Evolutionary conservation across 1,140 invertebrate species (phyloP).

Genomic region (Heliconius hewitsoni): DNA sequence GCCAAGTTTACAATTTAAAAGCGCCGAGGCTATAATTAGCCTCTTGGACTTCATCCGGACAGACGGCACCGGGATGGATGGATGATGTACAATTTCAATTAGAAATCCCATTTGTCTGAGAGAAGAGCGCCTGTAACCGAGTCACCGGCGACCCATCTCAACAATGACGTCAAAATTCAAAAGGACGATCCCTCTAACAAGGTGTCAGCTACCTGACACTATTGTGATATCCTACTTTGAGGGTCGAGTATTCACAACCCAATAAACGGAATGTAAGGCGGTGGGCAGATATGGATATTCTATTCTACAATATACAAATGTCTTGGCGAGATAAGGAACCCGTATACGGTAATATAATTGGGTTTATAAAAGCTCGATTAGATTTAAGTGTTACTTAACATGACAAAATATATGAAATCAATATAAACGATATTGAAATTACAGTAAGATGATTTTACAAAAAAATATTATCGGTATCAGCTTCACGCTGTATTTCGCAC

Average conservation of each 20-base stretch:
- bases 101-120: constrained; percentile 50
- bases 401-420: background rate
- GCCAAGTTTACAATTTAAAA: constrained; percentile 9
- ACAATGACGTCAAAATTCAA: constrained; percentile 62
- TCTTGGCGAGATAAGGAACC: background rate
- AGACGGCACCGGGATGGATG: constrained; percentile 4
- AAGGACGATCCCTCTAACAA: constrained; percentile 65
- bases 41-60: constrained; percentile 13
- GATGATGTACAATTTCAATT: constrained; percentile 33
- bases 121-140: constrained; percentile 58
- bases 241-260: constrained; percentile 64
- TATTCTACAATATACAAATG: background rate
- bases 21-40: constrained; percentile 4
- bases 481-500: too few relatives aligned
- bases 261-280: constrained; percentile 55
- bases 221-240: constrained; percentile 60
- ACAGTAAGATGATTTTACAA: too few relatives aligned
- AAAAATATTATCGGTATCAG: too few relatives aligned
- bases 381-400: background rate
- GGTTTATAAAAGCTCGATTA: background rate
- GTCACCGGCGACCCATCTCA: constrained; percentile 56
- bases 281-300: constrained; percentile 37
- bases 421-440: too few relatives aligned
- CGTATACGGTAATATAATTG: background rate
- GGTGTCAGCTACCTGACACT: constrained; percentile 71